Conservation (phyloP, 2,113 vertebrate genomes). For the Hypocryptadius cinnamomeus region DNA sequence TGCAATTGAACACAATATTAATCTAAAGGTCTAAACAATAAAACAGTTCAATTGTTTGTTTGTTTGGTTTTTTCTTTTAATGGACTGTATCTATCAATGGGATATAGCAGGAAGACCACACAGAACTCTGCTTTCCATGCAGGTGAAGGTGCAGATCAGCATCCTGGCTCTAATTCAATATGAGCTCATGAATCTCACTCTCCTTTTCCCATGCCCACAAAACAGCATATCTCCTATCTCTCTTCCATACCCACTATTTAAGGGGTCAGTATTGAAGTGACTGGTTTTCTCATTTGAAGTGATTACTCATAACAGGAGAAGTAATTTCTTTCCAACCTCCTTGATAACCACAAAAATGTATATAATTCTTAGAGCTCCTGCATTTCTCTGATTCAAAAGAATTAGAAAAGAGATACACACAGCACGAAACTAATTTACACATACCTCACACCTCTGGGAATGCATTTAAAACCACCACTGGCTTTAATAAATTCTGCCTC, state of each 20-base stretch:
- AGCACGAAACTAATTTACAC: neutral
- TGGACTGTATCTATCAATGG: neutral
- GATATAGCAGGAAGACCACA: neutral
- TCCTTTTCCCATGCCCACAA: neutral
- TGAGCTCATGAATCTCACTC: neutral
- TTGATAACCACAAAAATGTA: neutral
- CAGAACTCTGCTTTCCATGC: fast-evolving
- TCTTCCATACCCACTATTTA: neutral
- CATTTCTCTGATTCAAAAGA: neutral
- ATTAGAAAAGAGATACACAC: neutral
- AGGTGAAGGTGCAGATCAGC: neutral
- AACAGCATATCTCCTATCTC: neutral
- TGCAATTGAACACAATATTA: neutral
- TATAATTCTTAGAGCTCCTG: neutral
- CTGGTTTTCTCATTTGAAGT: neutral
- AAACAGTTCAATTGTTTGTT: neutral
- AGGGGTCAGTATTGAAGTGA: neutral
- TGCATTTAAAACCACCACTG: neutral
- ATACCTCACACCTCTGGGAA: neutral
- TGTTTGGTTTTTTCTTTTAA: neutral
- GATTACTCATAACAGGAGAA: neutral
- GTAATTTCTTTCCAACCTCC: neutral
- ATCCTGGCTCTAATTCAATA: neutral
- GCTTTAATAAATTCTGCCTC: slow-evolving; percentile 3
- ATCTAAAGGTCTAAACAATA: neutral